phyloP scores from a whole-genome alignment of 2,113 vertebrate species.

The Galemys pyrenaicus region DNA sequence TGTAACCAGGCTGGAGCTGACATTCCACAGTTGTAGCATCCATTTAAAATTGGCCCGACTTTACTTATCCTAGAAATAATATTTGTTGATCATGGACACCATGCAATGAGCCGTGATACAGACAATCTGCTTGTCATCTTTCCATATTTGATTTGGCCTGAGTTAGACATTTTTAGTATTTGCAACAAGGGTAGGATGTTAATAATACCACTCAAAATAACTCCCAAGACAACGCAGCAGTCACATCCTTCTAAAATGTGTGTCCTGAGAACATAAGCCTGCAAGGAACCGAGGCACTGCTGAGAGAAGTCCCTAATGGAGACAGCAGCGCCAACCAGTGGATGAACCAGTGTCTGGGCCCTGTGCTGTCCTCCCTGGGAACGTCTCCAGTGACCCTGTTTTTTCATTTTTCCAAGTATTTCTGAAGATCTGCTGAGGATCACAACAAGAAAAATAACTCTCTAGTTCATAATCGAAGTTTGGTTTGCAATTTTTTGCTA shows the following conservation, averaged over 20 bases:
- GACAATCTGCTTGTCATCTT: background rate
- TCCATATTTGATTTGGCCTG: conserved; percentile 1
- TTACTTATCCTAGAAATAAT: conserved; percentile 12
- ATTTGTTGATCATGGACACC: background rate
- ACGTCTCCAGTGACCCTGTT: background rate
- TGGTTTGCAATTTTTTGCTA: background rate
- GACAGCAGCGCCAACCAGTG: background rate
- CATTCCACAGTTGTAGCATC: background rate
- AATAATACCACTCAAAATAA: background rate
- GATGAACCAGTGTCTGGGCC: background rate
- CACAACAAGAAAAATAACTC: background rate
- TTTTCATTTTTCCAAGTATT: background rate
- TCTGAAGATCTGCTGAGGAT: background rate
- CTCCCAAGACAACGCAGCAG: background rate
- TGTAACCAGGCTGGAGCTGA: background rate
- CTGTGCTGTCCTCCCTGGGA: background rate
- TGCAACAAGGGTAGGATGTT: background rate
- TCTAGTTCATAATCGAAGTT: background rate
- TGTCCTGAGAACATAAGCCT: background rate
- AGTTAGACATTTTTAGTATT: conserved; percentile 14
- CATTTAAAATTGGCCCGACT: background rate
- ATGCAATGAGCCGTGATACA: background rate
- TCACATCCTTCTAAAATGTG: background rate
- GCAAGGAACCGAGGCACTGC: background rate
- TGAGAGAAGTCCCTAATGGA: background rate